Conservation (phyloP, 2,113 vertebrate genomes). For the Chaetura pelagica region DNA sequence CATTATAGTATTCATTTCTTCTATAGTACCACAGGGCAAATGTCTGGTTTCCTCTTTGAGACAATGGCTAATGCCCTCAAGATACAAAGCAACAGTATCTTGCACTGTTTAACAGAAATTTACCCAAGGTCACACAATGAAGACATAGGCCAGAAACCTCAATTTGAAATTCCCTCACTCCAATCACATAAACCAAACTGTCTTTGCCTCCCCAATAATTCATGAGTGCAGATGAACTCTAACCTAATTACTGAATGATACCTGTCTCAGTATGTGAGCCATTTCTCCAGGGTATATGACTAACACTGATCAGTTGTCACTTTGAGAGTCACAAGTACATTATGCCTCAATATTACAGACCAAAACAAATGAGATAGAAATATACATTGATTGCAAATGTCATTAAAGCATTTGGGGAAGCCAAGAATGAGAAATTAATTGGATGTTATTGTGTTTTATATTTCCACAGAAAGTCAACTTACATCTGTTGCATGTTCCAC, state of each 20-base stretch:
- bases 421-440: neutral
- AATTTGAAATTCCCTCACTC: neutral
- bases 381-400: neutral
- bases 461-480: slow-evolving; percentile 22
- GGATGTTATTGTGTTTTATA: neutral
- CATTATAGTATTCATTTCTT: neutral
- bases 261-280: neutral
- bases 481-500: slow-evolving; percentile 65
- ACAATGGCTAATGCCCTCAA: neutral
- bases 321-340: neutral
- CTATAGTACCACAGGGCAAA: neutral
- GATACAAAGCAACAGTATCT: neutral
- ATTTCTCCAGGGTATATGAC: neutral
- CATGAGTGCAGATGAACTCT: neutral
- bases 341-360: neutral
- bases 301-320: neutral
- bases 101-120: neutral
- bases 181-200: neutral
- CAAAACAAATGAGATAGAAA: neutral
- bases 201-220: neutral
- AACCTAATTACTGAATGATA: neutral
- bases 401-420: neutral
- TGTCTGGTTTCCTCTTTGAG: neutral
- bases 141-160: neutral
- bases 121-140: neutral